Conservation (phyloP, 1,140 invertebrate genomes). For the Charaxes varanes region DNA sequence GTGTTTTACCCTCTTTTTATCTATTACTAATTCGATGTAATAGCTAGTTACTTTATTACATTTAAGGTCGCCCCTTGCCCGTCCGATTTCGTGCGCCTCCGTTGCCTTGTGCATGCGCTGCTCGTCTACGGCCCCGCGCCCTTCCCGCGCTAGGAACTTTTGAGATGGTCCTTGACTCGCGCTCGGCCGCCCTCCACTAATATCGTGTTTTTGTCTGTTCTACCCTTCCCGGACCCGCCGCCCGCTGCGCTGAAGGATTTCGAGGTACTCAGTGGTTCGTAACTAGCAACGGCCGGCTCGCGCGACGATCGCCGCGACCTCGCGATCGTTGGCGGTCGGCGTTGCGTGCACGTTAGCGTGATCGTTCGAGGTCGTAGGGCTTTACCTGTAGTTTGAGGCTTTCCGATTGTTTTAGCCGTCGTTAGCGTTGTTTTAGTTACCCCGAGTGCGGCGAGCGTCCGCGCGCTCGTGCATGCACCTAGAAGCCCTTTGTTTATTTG, state of each 20-base stretch:
- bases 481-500: constrained; percentile 69
- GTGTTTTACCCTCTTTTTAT: constrained; percentile 47
- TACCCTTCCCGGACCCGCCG: constrained; percentile 65
- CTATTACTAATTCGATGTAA: constrained; percentile 68
- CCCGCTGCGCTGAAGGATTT: constrained; percentile 79
- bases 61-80: constrained; percentile 56
- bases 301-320: constrained; percentile 67
- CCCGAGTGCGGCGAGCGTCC: constrained; percentile 69
- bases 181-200: constrained; percentile 68
- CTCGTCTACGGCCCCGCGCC: constrained; percentile 36
- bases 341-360: constrained; percentile 54
- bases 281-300: constrained; percentile 73
- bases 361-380: constrained; percentile 74
- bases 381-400: constrained; percentile 78
- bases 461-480: constrained; percentile 67
- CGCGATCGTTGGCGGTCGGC: constrained; percentile 45
- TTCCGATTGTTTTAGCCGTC: constrained; percentile 74
- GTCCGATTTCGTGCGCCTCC: constrained; percentile 48
- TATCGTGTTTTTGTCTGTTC: constrained; percentile 69
- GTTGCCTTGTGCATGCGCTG: constrained; percentile 65
- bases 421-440: constrained; percentile 74
- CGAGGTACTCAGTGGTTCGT: constrained; percentile 79
- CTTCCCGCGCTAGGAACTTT: constrained; percentile 86
- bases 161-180: constrained; percentile 94
- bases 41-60: constrained; percentile 60